Conservation (phyloP, 2,888 invertebrate species). For the Cyaniris semiargus region DNA sequence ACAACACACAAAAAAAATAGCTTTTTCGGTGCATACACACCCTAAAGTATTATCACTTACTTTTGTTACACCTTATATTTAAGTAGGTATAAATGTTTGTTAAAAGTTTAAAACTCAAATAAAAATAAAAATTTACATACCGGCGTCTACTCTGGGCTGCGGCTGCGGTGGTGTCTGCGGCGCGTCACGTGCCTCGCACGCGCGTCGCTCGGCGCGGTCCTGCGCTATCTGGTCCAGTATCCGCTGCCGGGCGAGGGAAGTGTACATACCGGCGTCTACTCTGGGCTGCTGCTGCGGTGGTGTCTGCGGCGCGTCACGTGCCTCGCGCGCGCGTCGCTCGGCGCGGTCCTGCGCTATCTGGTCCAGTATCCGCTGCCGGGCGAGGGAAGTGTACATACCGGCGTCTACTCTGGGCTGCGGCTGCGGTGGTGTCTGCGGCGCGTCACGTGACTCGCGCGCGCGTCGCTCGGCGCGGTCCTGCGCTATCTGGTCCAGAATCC, state of each 20-base stretch:
- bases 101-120: too few species aligned
- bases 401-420: constrained; percentile 35
- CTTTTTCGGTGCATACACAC: too few species aligned
- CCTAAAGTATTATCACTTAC: too few species aligned
- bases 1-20: too few species aligned
- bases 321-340: constrained; percentile 72
- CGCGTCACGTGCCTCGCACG: too few species aligned
- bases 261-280: constrained; percentile 45
- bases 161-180: constrained; percentile 39
- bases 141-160: constrained; percentile 37
- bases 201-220: constrained; percentile 87
- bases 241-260: too few species aligned
- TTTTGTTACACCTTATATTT: too few species aligned
- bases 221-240: constrained; percentile 54
- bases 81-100: too few species aligned
- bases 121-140: too few species aligned
- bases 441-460: constrained; percentile 58
- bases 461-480: constrained; percentile 87
- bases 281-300: constrained; percentile 35
- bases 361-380: too few species aligned
- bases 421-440: constrained; percentile 39
- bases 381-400: constrained; percentile 48
- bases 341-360: constrained; percentile 83
- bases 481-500: constrained; percentile 90
- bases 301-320: constrained; percentile 41